Evolutionary conservation across 2,113 vertebrate genomes (phyloP), one percentile per base, ranked within the genome.

Genomic region (Zapus hudsonius): DNA sequence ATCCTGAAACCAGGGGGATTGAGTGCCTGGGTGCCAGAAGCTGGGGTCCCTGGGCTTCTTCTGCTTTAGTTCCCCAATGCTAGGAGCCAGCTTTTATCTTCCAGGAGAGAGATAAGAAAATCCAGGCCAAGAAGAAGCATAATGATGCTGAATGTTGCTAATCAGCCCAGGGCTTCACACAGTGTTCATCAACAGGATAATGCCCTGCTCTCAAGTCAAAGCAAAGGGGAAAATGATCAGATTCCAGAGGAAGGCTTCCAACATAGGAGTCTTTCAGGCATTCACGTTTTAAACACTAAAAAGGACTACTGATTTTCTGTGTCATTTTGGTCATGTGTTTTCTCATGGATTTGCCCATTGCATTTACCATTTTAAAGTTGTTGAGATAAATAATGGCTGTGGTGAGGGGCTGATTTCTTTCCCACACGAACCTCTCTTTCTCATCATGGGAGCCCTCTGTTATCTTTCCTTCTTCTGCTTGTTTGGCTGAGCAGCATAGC

Each of bases 1-100:
- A 36, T 7, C 22, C 17, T 74, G 29, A 79, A 55, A 31, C 36
- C 13, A 52, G 31, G 2, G 20, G 4, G 72, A 38, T 11, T 23
- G 57, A n/a, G 6, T 20, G 25, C 2, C 4, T 1, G 12, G 31
- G 4, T 38, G n/a, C 7, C 22, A 1, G 52, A 31, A 8, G n/a
- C 23, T 12, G 13, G 79, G 33, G n/a, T 33, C 44, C 22, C 12
- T 25, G n/a, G 13, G 33, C 12, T 52, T 84, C 27, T 55, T 38
- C 16, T 36, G 33, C 25, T 38, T 73, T 3, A n/a, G 74, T 17
- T 70, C 66, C 25, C 15, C 4, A 73, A 7, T 17, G 13, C 42
- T 11, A 8, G 20, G 55, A 16, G 29, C 9, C 19, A 87, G 40
- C 22, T 31, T n/a, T 82, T 69, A 64, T 67, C 64, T 90, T 33